A percentile compares a stretch with the other conserved stretches of the same genome.
Conservation (phyloP, 2,113 vertebrate genomes). For the Xenus cinereus region DNA sequence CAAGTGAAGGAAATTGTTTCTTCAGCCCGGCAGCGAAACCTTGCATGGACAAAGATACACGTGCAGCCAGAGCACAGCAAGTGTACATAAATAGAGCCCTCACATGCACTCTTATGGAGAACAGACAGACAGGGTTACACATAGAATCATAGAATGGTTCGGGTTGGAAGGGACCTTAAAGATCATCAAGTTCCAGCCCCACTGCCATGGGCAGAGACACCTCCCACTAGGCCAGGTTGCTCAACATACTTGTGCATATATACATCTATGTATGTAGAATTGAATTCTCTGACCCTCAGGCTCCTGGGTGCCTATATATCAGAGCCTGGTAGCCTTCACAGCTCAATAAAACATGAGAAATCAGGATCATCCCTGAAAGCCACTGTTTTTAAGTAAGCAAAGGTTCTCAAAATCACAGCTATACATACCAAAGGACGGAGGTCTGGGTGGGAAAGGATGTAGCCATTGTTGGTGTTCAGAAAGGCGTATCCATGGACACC, state of each 20-base stretch:
- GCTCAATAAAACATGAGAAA: neutral
- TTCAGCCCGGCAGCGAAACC: neutral
- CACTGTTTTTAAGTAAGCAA: neutral
- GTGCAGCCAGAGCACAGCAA: neutral
- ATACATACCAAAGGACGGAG: constrained; percentile 89
- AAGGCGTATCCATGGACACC: constrained; percentile 94
- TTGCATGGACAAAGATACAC: neutral
- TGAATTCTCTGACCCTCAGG: neutral
- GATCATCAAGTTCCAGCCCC: too few relatives aligned
- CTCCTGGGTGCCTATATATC: neutral
- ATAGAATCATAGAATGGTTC: neutral
- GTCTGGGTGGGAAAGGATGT: constrained; percentile 96
- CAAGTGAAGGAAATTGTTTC: neutral
- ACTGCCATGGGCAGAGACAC: too few relatives aligned
- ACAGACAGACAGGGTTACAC: neutral
- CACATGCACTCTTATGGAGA: neutral
- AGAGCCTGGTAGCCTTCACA: neutral
- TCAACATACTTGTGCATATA: neutral
- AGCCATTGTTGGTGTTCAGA: constrained; percentile 93
- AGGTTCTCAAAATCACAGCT: neutral
- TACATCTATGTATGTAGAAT: neutral
- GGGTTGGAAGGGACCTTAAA: too few relatives aligned
- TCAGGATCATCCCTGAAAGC: neutral
- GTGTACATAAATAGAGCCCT: neutral
- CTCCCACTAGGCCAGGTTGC: too few relatives aligned